phyloP scores from a whole-genome alignment of 2,888 invertebrate genomes.

The Omphaloscelis lunosa region DNA sequence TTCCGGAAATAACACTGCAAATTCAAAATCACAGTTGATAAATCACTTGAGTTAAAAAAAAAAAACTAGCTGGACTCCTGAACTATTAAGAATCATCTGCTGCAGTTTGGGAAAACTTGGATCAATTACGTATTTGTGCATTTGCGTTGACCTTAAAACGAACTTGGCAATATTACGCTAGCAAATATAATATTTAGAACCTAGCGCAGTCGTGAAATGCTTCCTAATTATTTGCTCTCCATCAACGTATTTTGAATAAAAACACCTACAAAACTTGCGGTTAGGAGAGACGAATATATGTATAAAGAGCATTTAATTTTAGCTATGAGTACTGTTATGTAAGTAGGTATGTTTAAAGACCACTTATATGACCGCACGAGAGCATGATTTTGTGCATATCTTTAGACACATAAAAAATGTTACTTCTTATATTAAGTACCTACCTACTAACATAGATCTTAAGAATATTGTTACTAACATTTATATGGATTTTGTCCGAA shows the following conservation, averaged over 20 bases:
- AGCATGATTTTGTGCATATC: background rate
- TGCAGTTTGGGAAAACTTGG: background rate
- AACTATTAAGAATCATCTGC: background rate
- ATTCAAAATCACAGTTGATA: too few species aligned
- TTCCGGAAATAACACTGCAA: too few species aligned
- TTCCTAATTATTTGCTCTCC: conserved; percentile 11
- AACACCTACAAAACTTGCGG: background rate
- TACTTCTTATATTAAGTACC: too few species aligned
- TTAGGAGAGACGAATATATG: background rate
- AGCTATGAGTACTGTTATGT: background rate
- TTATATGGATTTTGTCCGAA: too few species aligned
- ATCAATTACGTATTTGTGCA: background rate
- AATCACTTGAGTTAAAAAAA: background rate
- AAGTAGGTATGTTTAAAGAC: background rate
- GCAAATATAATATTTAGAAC: conserved; percentile 25
- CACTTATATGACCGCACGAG: background rate
- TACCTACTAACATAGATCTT: too few species aligned
- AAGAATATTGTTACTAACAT: too few species aligned
- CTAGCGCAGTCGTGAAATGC: conserved; percentile 4
- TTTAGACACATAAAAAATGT: background rate
- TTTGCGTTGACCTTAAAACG: conserved; percentile 23
- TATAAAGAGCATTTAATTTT: background rate
- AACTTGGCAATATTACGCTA: conserved; percentile 28
- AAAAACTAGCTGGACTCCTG: background rate
- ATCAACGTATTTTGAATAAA: background rate